Percentiles rank a stretch among this genome's conserved stretches.
These are phyloP conservation scores for Danionella dracula DNA, from an alignment of 2,797 vertebrate genomes.

Conservation along the genomic window DNA sequence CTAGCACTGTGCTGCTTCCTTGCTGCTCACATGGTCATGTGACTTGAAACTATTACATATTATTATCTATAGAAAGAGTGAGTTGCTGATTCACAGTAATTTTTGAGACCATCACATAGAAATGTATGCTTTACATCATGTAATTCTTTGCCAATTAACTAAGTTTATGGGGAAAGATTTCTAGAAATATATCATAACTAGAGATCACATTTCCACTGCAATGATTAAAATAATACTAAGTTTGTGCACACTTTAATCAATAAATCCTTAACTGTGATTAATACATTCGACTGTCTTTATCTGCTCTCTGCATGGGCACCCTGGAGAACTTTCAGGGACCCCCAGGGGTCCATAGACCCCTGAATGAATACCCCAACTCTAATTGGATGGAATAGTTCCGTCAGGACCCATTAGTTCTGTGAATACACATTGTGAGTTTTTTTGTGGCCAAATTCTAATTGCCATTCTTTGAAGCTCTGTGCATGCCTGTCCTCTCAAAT, in stretches of 20 bases:
- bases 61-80: no score
- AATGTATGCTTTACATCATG: no score
- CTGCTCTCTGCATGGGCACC: background rate
- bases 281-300: background rate
- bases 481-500: constrained; percentile 20
- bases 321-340: background rate
- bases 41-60: no score
- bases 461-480: constrained; percentile 20
- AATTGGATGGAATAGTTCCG: constrained; percentile 24
- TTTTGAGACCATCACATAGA: no score
- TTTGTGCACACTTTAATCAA: background rate
- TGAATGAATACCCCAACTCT: background rate
- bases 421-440: constrained; percentile 54
- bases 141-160: no score
- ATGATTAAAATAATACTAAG: no score
- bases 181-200: no score
- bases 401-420: constrained; percentile 61
- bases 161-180: no score
- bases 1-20: no score
- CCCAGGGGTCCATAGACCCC: background rate
- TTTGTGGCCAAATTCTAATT: background rate
- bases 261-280: background rate
- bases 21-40: no score
- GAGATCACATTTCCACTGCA: no score
- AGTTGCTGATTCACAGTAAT: no score